Evolutionary conservation across 2,888 invertebrate genomes (phyloP).

Genomic region (Volucella bombylans): DNA sequence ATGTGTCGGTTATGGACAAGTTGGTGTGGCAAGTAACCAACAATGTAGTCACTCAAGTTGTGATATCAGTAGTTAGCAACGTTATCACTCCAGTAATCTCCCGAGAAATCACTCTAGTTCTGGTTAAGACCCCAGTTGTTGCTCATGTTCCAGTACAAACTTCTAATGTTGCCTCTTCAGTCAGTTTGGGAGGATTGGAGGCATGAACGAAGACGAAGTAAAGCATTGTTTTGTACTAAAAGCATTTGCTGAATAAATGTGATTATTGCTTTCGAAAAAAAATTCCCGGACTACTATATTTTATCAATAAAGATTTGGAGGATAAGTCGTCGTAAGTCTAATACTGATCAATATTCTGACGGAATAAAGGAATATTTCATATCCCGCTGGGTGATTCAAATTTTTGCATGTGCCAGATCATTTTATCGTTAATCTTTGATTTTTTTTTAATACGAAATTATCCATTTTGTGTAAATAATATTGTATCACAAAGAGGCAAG

Average conservation of each 20-base stretch:
- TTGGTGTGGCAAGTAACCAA: constrained; percentile 9
- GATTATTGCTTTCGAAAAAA: neutral
- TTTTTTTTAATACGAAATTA: too few species aligned
- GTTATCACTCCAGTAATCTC: constrained; percentile 6
- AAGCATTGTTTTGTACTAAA: neutral
- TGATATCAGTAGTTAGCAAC: neutral
- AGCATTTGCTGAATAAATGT: neutral
- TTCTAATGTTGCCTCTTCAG: neutral
- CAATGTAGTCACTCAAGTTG: too few species aligned
- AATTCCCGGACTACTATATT: too few species aligned
- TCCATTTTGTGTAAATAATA: too few species aligned
- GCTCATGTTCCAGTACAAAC: neutral
- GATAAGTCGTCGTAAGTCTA: too few species aligned
- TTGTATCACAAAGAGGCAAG: too few species aligned
- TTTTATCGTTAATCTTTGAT: too few species aligned
- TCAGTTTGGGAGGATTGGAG: neutral
- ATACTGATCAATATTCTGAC: too few species aligned
- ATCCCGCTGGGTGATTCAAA: too few species aligned
- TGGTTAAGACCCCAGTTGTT: constrained; percentile 15
- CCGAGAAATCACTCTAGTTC: constrained; percentile 27
- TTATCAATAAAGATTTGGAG: too few species aligned
- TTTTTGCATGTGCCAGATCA: too few species aligned
- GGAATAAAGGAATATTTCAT: too few species aligned
- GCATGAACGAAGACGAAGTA: neutral
- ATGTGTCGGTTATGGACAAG: constrained; percentile 19